Evolutionary conservation across 2,797 vertebrate species (phyloP), one percentile per base, ranked within the genome.

Genomic region (Nasua narica): DNA sequence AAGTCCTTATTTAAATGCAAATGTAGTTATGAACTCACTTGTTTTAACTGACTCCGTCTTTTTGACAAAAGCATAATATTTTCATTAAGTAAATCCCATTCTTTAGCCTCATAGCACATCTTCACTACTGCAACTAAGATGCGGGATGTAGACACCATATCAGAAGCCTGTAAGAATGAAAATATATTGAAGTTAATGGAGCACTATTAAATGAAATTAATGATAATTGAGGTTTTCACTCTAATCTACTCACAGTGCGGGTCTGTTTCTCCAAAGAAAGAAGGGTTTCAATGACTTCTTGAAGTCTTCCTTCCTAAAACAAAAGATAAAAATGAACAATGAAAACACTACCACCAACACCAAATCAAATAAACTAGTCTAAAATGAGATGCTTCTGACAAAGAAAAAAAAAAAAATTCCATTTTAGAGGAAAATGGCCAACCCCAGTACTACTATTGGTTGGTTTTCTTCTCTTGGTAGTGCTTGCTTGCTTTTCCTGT

Each of bases 201-300:
- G 54, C 82, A 72, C 27, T 21, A 6, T 72, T 89, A 74, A 91
- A 60, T 48, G 7, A 76, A 48, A 40, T 25, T 10, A 13, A 25
- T 1, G 56, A 3, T 5, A 54, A 81, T 0, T 67, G 29, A 12
- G 4, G 8, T 94, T 86, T 81, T 87, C 12, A 43, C 7, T 32
- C 1, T 0, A 0, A 23, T 50, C 14, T 84, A 98, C 99, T 99
- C 98, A 99, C 99, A 78, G 99, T 99, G 96, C 99, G 99, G 2
- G 99, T 99, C 98, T 99, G 99, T 97, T 99, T 99, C 98, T 99
- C 99, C 98, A 99, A 97, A 90, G 99, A 99, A 35, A 99, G 98
- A 97, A 99, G 99, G 81, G 99, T 99, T 97, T 99, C 99, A 93
- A 99, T 98, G n/a, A 99, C 99, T 98, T 99, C 99, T 96, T 99